phyloP scores from a whole-genome alignment of 1,140 invertebrate genomes.

The Apolygus lucorum region DNA sequence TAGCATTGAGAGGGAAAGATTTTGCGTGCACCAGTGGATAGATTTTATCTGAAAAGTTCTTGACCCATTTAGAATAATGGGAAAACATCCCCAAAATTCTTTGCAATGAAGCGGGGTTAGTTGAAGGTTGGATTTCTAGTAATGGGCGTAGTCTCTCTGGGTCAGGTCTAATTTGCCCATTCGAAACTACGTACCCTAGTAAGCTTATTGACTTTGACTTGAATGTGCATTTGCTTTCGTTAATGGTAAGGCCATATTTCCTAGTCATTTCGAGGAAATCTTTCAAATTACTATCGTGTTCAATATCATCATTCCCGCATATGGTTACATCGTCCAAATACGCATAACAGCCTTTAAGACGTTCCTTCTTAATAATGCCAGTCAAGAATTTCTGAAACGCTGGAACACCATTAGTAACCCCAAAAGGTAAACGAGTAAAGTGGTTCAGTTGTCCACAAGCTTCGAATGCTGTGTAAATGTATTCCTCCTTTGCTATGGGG shows the following conservation, averaged over 20 bases:
- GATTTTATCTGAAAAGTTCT: background rate
- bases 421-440: background rate
- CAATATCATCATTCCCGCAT: background rate
- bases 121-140: background rate
- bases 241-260: background rate
- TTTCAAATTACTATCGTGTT: background rate
- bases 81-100: background rate
- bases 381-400: background rate
- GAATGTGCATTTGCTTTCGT: background rate
- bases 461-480: background rate
- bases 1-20: background rate
- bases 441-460: background rate
- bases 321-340: background rate
- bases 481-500: background rate
- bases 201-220: background rate
- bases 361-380: background rate
- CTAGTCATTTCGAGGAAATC: background rate
- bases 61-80: background rate
- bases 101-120: background rate
- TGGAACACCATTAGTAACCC: too few species aligned
- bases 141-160: background rate
- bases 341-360: background rate
- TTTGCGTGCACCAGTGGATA: background rate
- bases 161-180: background rate
- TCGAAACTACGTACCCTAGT: background rate